phyloP scores from a whole-genome alignment of 2,797 vertebrate genomes.

The Crossoptilon crossoptilon region DNA sequence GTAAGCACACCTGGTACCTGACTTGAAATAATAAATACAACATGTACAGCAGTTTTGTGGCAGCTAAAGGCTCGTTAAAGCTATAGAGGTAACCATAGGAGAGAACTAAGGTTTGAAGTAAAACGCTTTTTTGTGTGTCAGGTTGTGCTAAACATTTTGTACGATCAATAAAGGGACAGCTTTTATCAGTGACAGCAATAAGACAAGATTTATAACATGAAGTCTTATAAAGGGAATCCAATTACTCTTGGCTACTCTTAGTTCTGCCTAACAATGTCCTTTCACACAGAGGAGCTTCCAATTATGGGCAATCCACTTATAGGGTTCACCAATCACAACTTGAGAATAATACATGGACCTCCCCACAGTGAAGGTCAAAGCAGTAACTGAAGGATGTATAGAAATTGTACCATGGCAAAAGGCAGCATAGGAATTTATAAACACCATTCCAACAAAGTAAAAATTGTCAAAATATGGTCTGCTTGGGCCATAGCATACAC shows the following conservation, averaged over 20 bases:
- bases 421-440: neutral
- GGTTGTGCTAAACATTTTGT: neutral
- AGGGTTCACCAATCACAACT: neutral
- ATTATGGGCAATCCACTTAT: neutral
- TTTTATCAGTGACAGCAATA: neutral
- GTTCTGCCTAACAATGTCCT: neutral
- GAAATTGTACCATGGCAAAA: neutral
- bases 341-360: neutral
- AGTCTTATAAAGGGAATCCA: neutral
- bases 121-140: neutral
- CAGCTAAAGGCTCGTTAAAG: neutral
- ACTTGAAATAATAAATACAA: neutral
- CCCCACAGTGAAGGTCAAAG: neutral
- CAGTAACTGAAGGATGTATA: neutral
- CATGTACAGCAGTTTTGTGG: neutral
- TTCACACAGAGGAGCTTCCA: neutral
- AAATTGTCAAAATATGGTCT: neutral
- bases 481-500: fast-evolving
- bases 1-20: neutral
- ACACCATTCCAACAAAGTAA: neutral
- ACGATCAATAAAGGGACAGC: neutral
- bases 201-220: neutral
- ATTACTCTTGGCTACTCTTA: neutral
- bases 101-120: neutral
- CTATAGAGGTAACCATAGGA: neutral